phyloP scores from a whole-genome alignment of 2,797 vertebrate species.

The Parauchenoglanis ngamensis region DNA sequence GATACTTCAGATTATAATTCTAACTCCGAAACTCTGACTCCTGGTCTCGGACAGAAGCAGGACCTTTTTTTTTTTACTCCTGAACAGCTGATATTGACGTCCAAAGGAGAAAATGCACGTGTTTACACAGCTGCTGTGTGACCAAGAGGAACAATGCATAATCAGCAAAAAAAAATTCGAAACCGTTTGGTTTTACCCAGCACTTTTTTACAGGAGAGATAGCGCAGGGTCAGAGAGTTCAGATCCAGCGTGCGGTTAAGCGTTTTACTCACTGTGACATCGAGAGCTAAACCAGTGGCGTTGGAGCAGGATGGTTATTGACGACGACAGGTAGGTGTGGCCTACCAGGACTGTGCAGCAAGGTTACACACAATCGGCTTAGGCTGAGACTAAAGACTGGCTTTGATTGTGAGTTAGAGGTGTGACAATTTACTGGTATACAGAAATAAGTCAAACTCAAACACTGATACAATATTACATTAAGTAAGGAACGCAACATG shows the following conservation, averaged over 20 bases:
- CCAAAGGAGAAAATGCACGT: not conserved
- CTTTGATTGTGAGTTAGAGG: not conserved
- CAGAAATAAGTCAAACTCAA: not conserved
- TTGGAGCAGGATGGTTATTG: not conserved
- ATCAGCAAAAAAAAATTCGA: not conserved
- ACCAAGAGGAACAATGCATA: not conserved
- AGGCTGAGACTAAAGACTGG: not conserved
- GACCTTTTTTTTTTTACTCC: too few species aligned
- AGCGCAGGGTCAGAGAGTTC: not conserved
- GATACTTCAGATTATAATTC: not conserved
- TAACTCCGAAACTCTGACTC: not conserved
- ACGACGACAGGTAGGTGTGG: not conserved
- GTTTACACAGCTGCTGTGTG: conserved; percentile 9
- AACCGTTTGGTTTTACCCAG: not conserved
- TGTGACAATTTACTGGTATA: not conserved
- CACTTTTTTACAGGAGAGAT: not conserved
- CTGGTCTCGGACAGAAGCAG: not conserved
- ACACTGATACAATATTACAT: not conserved
- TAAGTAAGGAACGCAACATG: not conserved
- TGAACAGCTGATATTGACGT: not conserved
- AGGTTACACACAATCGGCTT: not conserved
- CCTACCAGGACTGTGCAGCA: not conserved
- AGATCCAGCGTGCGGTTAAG: not conserved
- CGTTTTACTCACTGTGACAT: not conserved
- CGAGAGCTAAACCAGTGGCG: not conserved